Evolutionary conservation across 1,140 invertebrate genomes (phyloP).

Genomic region (Drosophila ambigua): DNA sequence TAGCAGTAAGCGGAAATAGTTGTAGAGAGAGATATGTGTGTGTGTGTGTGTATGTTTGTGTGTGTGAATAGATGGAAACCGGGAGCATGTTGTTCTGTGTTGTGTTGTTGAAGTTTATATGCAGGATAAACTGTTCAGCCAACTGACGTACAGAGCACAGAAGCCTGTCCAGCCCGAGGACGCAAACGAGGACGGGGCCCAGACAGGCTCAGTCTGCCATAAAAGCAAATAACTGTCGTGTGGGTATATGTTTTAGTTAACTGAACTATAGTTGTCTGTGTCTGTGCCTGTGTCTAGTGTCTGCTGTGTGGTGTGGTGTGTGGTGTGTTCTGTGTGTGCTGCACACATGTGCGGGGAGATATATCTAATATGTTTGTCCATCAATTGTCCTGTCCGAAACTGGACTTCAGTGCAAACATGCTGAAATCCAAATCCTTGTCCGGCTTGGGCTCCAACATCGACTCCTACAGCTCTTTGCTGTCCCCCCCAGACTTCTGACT

Average conservation of each 20-base stretch:
- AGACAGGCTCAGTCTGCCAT: conserved; percentile 61
- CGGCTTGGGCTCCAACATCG: conserved; percentile 10
- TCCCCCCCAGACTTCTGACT: background rate
- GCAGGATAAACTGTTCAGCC: conserved; percentile 74
- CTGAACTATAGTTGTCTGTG: conserved; percentile 57
- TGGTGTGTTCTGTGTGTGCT: too few species aligned
- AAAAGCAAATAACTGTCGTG: conserved; percentile 78
- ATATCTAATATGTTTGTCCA: conserved; percentile 61
- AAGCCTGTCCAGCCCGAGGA: conserved; percentile 39
- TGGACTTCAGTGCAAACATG: conserved; percentile 43
- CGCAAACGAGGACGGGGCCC: background rate
- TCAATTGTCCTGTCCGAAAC: conserved; percentile 54
- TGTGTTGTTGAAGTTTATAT: conserved; percentile 75
- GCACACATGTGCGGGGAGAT: background rate
- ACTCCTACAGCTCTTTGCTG: conserved; percentile 16
- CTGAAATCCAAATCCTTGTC: conserved; percentile 41
- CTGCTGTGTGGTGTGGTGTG: background rate
- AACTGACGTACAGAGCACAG: conserved; percentile 67
- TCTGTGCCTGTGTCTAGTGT: conserved; percentile 22
- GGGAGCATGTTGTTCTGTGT: conserved; percentile 48
- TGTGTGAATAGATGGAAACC: background rate
- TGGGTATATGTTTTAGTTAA: conserved; percentile 46
- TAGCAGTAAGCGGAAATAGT: conserved; percentile 78
- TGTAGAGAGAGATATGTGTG: conserved; percentile 33
- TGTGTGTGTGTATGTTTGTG: background rate